phyloP scores from a whole-genome alignment of 2,113 vertebrate genomes.

The Crotalus helleri region DNA sequence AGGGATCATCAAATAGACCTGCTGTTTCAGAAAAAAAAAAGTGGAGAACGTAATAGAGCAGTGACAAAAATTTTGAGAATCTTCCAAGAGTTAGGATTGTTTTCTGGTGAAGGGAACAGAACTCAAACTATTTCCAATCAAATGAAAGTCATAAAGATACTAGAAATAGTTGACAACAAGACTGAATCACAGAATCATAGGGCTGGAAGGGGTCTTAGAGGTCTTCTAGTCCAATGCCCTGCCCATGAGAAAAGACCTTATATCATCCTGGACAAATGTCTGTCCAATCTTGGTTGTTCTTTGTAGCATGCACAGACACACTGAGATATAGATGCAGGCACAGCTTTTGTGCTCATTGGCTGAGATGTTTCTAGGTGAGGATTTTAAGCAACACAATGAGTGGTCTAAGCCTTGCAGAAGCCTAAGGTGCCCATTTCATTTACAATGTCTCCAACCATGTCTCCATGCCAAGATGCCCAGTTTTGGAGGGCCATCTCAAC shows the following conservation, averaged over 20 bases:
- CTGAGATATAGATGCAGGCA: neutral
- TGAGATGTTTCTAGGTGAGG: neutral
- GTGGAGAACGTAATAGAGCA: neutral
- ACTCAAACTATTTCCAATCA: neutral
- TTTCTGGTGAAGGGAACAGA: neutral
- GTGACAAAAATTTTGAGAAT: neutral
- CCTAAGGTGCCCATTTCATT: neutral
- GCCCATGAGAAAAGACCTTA: neutral
- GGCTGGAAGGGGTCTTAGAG: neutral
- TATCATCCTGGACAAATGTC: neutral
- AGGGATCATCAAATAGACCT: neutral
- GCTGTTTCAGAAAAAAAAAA: neutral
- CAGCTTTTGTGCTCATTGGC: neutral
- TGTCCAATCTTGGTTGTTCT: neutral
- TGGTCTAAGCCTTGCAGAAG: neutral
- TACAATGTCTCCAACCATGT: neutral
- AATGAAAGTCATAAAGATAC: neutral
- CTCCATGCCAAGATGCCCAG: neutral
- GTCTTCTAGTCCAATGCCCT: neutral
- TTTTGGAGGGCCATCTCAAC: neutral
- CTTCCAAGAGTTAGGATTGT: neutral
- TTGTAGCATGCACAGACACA: neutral
- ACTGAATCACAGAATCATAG: neutral
- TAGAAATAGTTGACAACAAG: neutral
- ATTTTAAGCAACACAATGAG: neutral